These are phyloP conservation scores for Apotomis capreana DNA, from an alignment of 2,888 invertebrate species.

Conservation along the genomic window DNA sequence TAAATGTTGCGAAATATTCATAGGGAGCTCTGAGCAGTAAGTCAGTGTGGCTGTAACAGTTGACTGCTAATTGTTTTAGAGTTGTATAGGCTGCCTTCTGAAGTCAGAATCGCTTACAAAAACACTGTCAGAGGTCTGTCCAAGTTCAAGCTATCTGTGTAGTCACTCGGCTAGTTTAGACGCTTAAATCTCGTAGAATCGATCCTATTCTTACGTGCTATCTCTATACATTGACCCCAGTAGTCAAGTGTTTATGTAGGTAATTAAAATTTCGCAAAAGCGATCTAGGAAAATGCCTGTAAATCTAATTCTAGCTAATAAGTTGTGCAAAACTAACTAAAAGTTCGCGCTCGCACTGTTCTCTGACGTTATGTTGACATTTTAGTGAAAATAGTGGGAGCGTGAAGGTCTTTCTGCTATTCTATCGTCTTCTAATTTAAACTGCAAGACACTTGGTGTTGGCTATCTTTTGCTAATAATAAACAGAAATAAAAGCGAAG, in stretches of 20 bases:
- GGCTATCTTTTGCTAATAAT: conserved; percentile 50
- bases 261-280: conserved; percentile 7
- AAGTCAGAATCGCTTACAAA: neutral
- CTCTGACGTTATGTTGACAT: neutral
- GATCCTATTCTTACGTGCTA: conserved; percentile 7
- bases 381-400: conserved; percentile 19
- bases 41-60: conserved; percentile 45
- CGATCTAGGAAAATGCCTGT: conserved; percentile 30
- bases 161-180: conserved; percentile 32
- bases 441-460: conserved; percentile 48
- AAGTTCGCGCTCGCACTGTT: conserved; percentile 18
- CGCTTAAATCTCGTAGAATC: conserved; percentile 17
- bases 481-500: conserved; percentile 22
- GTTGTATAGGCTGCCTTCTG: conserved; percentile 10
- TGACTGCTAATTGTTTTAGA: conserved; percentile 8
- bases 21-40: conserved; percentile 60
- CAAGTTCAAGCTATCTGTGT: conserved; percentile 14
- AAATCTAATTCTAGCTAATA: conserved; percentile 34
- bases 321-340: conserved; percentile 35
- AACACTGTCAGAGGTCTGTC: neutral
- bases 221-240: neutral
- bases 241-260: conserved; percentile 11
- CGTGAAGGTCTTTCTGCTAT: conserved; percentile 17
- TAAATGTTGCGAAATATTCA: conserved; percentile 57
- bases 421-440: conserved; percentile 25